These are phyloP conservation scores for Coregonus suidteri DNA, from an alignment of 2,797 vertebrate genomes.

Conservation along the genomic window DNA sequence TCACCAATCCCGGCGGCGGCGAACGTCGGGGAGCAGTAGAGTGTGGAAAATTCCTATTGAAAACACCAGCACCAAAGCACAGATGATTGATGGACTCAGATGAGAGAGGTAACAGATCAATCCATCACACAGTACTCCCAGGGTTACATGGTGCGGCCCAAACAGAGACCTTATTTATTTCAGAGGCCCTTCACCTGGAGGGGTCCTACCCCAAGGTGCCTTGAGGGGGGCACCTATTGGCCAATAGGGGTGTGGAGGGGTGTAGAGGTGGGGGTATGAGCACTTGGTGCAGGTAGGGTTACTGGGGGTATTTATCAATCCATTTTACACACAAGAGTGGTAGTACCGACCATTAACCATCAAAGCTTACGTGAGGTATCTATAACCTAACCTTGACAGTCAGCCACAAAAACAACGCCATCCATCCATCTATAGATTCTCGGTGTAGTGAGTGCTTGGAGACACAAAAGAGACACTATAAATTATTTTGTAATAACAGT, in stretches of 20 bases:
- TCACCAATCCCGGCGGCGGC: conserved; percentile 49
- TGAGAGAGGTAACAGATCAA: conserved; percentile 69
- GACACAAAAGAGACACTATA: background rate
- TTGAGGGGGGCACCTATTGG: background rate
- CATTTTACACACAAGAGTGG: background rate
- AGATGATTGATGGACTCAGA: conserved; percentile 74
- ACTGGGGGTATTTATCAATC: background rate
- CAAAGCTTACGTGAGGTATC: background rate
- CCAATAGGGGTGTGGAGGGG: conserved; percentile 7
- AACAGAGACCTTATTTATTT: conserved; percentile 63
- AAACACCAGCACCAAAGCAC: conserved; percentile 59
- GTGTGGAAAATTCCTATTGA: conserved; percentile 59
- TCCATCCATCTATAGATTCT: background rate
- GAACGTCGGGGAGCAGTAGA: conserved; percentile 33
- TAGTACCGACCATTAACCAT: background rate
- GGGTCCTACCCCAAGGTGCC: background rate
- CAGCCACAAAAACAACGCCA: background rate
- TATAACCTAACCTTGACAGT: background rate
- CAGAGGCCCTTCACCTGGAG: conserved; percentile 9
- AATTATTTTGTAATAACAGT: background rate
- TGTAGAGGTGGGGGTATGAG: background rate
- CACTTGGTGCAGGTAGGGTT: background rate
- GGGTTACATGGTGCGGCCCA: conserved; percentile 44
- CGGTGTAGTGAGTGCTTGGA: background rate
- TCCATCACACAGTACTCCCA: conserved; percentile 69